These are phyloP conservation scores for Drosophila nr. fundita DNA, from an alignment of 2,888 invertebrate species.

Conservation along the genomic window DNA sequence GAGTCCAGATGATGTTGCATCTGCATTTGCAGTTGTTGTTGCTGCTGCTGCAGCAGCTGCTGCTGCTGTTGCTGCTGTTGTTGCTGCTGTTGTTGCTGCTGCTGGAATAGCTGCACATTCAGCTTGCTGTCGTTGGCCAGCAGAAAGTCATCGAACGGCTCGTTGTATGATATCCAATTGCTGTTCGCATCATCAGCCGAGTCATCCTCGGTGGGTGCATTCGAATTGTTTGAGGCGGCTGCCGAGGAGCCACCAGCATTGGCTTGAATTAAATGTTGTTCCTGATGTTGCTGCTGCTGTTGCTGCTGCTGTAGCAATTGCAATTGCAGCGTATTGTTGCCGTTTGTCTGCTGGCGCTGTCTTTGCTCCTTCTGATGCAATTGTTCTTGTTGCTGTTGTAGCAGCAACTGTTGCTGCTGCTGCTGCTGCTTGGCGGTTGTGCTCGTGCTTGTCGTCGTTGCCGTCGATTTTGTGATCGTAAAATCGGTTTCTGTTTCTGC, in stretches of 20 bases:
- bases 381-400: slow-evolving; percentile 49
- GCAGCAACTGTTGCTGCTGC: slow-evolving; percentile 48
- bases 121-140: slow-evolving; percentile 37
- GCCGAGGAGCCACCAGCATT: slow-evolving; percentile 45
- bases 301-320: slow-evolving; percentile 51
- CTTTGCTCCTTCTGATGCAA: slow-evolving; percentile 47
- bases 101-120: slow-evolving; percentile 37
- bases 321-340: slow-evolving; percentile 61
- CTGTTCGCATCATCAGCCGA: slow-evolving; percentile 81
- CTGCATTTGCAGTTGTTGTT: slow-evolving; percentile 35
- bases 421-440: slow-evolving; percentile 50
- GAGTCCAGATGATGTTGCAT: slow-evolving; percentile 68
- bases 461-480: slow-evolving; percentile 73
- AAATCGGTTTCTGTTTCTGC: slow-evolving; percentile 33
- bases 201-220: slow-evolving; percentile 75
- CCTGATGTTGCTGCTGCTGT: slow-evolving; percentile 46
- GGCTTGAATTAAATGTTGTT: slow-evolving; percentile 37
- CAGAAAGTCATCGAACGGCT: slow-evolving; percentile 75
- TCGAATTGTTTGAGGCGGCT: slow-evolving; percentile 68
- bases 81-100: slow-evolving; percentile 30
- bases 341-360: slow-evolving; percentile 58
- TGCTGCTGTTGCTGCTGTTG: slow-evolving; percentile 26
- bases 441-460: slow-evolving; percentile 76
- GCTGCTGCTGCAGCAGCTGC: slow-evolving; percentile 38
- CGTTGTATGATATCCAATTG: slow-evolving; percentile 77